Evolutionary conservation across 2,888 invertebrate genomes (phyloP).

Genomic region (Gastrophysa polygoni): DNA sequence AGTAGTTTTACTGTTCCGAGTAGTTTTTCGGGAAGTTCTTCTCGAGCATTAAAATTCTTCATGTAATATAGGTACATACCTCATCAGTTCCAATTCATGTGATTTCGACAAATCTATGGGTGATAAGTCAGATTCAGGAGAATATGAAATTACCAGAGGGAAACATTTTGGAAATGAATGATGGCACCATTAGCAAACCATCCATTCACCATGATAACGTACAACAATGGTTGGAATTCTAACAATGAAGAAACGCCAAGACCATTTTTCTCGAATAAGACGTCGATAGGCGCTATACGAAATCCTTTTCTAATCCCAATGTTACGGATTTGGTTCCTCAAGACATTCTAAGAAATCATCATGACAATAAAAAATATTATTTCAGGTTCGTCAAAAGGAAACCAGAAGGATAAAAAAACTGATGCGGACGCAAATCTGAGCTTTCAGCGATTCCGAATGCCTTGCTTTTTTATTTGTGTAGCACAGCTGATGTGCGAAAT

Average conservation of each 20-base stretch:
- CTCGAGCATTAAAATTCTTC: no score
- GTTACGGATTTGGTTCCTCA: constrained; percentile 47
- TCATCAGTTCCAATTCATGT: no score
- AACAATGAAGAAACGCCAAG: constrained; percentile 10
- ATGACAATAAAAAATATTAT: constrained; percentile 54
- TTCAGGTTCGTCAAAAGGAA: constrained; percentile 47
- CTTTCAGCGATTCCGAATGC: constrained; percentile 33
- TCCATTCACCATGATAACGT: not conserved
- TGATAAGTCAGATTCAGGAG: no score
- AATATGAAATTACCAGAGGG: not conserved
- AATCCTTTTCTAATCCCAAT: constrained; percentile 43
- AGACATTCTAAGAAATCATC: constrained; percentile 46
- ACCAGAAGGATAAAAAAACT: constrained; percentile 28
- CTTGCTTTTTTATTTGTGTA: constrained; percentile 46
- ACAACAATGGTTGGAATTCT: constrained; percentile 2
- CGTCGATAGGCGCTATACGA: constrained; percentile 22
- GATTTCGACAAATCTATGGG: no score
- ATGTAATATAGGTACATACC: no score
- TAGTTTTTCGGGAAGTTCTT: no score
- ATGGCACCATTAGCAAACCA: not conserved
- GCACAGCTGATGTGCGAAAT: constrained; percentile 55
- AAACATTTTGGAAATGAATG: not conserved
- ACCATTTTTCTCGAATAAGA: constrained; percentile 12
- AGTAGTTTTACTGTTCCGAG: no score
- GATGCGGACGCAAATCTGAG: constrained; percentile 33